These are phyloP conservation scores for Drosophila kurseongensis DNA, from an alignment of 1,140 invertebrate genomes.

Conservation along the genomic window DNA sequence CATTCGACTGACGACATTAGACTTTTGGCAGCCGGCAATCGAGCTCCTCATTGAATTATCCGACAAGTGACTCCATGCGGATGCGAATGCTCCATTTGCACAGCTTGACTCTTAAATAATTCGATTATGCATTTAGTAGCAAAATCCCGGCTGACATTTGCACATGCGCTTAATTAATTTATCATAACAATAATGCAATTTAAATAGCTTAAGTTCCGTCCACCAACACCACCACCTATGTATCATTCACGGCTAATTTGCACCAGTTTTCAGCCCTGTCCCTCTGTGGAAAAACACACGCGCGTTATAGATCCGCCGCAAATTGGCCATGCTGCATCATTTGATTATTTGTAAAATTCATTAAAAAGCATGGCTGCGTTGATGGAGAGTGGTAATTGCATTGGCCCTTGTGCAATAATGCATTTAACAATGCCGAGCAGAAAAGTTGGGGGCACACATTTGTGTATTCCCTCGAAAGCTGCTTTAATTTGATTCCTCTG, in stretches of 20 bases:
- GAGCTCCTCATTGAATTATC: constrained; percentile 17
- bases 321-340: constrained; percentile 51
- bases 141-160: constrained; percentile 19
- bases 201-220: constrained; percentile 45
- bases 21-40: constrained; percentile 13
- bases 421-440: constrained; percentile 27
- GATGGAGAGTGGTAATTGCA: constrained; percentile 47
- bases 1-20: constrained; percentile 6
- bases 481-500: constrained; percentile 34
- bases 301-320: constrained; percentile 43
- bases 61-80: constrained; percentile 24
- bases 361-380: constrained; percentile 34
- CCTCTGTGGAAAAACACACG: constrained; percentile 13
- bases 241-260: constrained; percentile 44
- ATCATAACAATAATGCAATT: constrained; percentile 56
- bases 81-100: constrained; percentile 32
- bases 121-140: constrained; percentile 40
- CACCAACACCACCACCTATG: background rate
- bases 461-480: constrained; percentile 4
- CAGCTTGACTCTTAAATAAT: constrained; percentile 40
- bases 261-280: background rate
- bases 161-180: constrained; percentile 56
- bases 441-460: background rate
- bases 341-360: constrained; percentile 70
- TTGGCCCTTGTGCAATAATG: constrained; percentile 33